A percentile compares a stretch with the other conserved stretches of the same genome.
These are phyloP conservation scores for Calephelis virginiensis DNA, from an alignment of 1,140 invertebrate species.

Conservation along the genomic window DNA sequence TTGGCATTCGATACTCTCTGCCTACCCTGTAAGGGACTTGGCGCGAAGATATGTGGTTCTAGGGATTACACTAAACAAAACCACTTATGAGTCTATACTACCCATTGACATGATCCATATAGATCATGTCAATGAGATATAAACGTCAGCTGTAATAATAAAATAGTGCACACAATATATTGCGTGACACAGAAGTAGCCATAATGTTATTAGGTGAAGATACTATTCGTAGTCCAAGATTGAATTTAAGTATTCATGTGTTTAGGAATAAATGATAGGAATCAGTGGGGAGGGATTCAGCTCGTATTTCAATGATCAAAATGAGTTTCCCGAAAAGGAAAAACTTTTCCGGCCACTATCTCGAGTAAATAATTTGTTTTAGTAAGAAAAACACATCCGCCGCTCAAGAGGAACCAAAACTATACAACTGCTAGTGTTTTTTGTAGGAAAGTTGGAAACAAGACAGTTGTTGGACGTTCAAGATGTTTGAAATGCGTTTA, in stretches of 20 bases:
- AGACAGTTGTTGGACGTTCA: constrained; percentile 7
- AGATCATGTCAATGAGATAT: neutral
- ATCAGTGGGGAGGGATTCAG: constrained; percentile 53
- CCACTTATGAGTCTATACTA: no score
- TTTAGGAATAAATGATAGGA: constrained; percentile 66
- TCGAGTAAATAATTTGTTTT: constrained; percentile 25
- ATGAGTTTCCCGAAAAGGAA: constrained; percentile 37
- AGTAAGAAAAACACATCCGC: constrained; percentile 22
- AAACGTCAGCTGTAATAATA: neutral
- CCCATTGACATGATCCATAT: no score
- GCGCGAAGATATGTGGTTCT: no score
- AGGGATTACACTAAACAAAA: no score
- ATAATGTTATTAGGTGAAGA: constrained; percentile 58
- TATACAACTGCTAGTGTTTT: constrained; percentile 7
- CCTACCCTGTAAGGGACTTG: no score
- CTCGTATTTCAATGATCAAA: constrained; percentile 59
- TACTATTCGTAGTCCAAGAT: constrained; percentile 54
- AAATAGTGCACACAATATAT: constrained; percentile 10
- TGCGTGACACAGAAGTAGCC: constrained; percentile 38
- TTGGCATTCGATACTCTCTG: no score
- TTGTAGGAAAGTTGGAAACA: constrained; percentile 2
- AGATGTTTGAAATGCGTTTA: neutral
- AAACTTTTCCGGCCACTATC: constrained; percentile 25
- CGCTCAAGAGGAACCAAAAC: constrained; percentile 21
- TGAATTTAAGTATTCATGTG: constrained; percentile 71